Conservation (phyloP, 2,888 invertebrate genomes). For the Polymixis flavicincta region DNA sequence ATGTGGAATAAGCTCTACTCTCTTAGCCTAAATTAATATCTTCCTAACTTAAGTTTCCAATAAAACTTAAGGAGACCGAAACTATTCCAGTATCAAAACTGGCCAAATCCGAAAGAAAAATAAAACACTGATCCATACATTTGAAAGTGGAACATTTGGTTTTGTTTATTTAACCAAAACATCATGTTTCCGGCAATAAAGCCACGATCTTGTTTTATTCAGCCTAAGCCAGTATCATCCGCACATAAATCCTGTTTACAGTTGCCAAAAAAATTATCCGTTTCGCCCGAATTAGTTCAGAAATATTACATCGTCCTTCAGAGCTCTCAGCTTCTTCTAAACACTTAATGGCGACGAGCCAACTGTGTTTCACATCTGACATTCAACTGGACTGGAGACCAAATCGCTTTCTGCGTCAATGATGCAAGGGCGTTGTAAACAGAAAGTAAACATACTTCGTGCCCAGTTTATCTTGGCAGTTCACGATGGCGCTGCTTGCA, state of each 20-base stretch:
- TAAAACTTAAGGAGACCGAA: not conserved
- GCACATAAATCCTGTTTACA: constrained; percentile 43
- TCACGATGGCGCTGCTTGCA: constrained; percentile 28
- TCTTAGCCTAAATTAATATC: too few relatives aligned
- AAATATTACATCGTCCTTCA: constrained; percentile 61
- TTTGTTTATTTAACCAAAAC: constrained; percentile 9
- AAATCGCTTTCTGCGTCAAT: constrained; percentile 48
- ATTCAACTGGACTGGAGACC: constrained; percentile 47
- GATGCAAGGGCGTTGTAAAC: constrained; percentile 59
- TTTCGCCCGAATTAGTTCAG: constrained; percentile 49
- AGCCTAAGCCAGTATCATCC: constrained; percentile 17
- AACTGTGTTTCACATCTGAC: constrained; percentile 60
- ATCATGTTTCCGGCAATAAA: constrained; percentile 38
- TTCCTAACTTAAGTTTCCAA: not conserved
- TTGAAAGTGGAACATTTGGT: constrained; percentile 2
- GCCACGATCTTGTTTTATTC: constrained; percentile 28
- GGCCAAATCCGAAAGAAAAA: not conserved
- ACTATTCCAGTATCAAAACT: not conserved
- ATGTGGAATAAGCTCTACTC: too few relatives aligned
- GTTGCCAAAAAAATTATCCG: constrained; percentile 45
- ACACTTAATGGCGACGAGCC: constrained; percentile 60
- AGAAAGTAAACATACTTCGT: constrained; percentile 33
- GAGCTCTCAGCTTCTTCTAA: constrained; percentile 46
- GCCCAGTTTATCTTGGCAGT: constrained; percentile 29
- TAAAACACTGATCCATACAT: not conserved